Conservation (phyloP, 2,113 vertebrate genomes). For the Perca schrenkii region DNA sequence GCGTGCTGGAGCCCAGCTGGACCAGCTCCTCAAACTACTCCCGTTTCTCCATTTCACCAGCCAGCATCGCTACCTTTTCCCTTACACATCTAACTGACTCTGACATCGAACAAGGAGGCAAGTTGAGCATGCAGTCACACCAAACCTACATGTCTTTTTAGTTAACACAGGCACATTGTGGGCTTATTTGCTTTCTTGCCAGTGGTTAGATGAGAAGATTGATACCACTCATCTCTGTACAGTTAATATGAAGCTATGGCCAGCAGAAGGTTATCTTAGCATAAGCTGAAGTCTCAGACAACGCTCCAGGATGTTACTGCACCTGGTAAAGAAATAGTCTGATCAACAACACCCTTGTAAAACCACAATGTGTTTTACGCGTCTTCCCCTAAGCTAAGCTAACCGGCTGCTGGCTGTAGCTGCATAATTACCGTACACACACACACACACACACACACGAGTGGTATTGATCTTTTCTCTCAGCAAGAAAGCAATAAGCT, state of each 20-base stretch:
- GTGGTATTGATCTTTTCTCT: background rate
- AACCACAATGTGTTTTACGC: background rate
- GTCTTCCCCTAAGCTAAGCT: background rate
- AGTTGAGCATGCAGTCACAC: slow-evolving; percentile 61
- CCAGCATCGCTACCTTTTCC: slow-evolving; percentile 95
- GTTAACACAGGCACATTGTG: background rate
- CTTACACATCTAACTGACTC: slow-evolving; percentile 98
- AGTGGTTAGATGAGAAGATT: background rate
- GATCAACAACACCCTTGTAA: background rate
- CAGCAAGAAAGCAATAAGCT: background rate
- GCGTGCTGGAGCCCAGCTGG: slow-evolving; percentile 89
- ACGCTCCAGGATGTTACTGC: too few species aligned
- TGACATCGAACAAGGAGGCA: slow-evolving; percentile 96
- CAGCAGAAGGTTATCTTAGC: background rate
- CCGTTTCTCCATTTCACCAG: slow-evolving; percentile 96
- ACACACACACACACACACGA: background rate
- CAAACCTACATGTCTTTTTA: background rate
- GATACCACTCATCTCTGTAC: background rate
- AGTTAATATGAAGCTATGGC: background rate
- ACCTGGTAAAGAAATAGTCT: background rate
- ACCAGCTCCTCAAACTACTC: slow-evolving; percentile 87
- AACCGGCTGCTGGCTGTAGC: background rate
- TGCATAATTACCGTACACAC: background rate
- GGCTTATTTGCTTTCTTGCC: background rate
- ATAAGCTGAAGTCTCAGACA: background rate